A percentile compares a stretch with the other conserved stretches of the same genome.
These are phyloP conservation scores for Mobula birostris DNA, from an alignment of 2,113 vertebrate genomes.

Conservation along the genomic window DNA sequence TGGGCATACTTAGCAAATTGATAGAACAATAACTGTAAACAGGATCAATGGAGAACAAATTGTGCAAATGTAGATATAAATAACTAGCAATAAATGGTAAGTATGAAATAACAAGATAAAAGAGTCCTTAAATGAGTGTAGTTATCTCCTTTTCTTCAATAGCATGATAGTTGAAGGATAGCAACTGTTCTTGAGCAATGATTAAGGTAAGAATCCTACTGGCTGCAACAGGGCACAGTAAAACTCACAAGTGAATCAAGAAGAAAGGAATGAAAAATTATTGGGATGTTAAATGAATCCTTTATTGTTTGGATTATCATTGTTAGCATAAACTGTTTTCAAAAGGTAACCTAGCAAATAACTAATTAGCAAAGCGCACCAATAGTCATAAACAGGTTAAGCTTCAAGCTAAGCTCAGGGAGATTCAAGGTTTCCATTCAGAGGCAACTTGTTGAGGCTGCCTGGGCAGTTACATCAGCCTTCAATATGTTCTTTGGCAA, in stretches of 20 bases:
- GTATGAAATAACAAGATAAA: no score
- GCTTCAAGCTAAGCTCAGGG: not conserved
- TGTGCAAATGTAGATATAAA: no score
- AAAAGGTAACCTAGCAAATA: not conserved
- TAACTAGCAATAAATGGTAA: no score
- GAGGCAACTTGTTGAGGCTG: not conserved
- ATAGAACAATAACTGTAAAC: no score
- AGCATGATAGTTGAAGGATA: no score
- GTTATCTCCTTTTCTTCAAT: no score
- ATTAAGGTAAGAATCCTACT: not conserved
- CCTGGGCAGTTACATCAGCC: not conserved
- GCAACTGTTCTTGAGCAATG: no score
- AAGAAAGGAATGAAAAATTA: not conserved
- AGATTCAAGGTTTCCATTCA: not conserved
- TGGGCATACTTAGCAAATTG: no score
- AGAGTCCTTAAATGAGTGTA: no score
- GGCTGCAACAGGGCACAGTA: not conserved
- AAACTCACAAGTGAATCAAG: not conserved
- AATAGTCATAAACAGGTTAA: not conserved
- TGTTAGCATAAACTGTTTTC: not conserved
- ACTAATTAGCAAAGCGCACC: not conserved
- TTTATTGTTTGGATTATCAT: not conserved
- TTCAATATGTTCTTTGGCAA: not conserved
- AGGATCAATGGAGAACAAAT: no score
- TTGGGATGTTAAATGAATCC: not conserved